These are phyloP conservation scores for Andrena chrysosceles DNA, from an alignment of 2,888 invertebrate genomes.

Conservation along the genomic window DNA sequence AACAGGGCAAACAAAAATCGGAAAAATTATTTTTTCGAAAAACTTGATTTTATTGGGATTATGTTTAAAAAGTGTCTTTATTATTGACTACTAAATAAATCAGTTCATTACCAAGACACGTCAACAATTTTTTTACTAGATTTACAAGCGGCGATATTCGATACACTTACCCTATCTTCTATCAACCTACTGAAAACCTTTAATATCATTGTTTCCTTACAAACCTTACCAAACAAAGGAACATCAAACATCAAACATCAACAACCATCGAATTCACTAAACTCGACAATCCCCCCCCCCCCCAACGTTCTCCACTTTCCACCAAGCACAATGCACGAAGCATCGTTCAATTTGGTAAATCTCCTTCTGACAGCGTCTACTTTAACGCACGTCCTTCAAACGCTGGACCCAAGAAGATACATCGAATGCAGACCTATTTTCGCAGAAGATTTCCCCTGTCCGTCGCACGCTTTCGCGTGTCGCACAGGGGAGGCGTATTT, in stretches of 20 bases:
- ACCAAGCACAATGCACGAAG: not conserved
- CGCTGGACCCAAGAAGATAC: constrained; percentile 24
- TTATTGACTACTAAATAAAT: too few species aligned
- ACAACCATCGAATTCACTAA: not conserved
- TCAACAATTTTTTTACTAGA: too few species aligned
- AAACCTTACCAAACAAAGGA: too few species aligned
- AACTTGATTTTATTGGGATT: too few species aligned
- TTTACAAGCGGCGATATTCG: too few species aligned
- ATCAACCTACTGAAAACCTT: too few species aligned
- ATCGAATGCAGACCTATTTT: constrained; percentile 40
- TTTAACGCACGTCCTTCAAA: constrained; percentile 23
- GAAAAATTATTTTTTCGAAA: too few species aligned
- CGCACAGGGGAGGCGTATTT: constrained; percentile 21
- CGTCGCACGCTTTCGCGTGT: constrained; percentile 8
- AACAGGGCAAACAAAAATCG: too few species aligned
- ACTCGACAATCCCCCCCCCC: not conserved
- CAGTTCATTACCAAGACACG: too few species aligned
- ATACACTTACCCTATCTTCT: too few species aligned
- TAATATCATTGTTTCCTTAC: too few species aligned
- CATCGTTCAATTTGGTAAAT: constrained; percentile 8
- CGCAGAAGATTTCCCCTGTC: constrained; percentile 31
- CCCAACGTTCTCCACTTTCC: not conserved
- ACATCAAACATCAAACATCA: not conserved
- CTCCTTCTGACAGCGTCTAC: not conserved
- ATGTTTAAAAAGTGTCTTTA: too few species aligned